Base-by-base conservation (phyloP, 1,140 invertebrate genomes). In the Heterodera carotae region DNA sequence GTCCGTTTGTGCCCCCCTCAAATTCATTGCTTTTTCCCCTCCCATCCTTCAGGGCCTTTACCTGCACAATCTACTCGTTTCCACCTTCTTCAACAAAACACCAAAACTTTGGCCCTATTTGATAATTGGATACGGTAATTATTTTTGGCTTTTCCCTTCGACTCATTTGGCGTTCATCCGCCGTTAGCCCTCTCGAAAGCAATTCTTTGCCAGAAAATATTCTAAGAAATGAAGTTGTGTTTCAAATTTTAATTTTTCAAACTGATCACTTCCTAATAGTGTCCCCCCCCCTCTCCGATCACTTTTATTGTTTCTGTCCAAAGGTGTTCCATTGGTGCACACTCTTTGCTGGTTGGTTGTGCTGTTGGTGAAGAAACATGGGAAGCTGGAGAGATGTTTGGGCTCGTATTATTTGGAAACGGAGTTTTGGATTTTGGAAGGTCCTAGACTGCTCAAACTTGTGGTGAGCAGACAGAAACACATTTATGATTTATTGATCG, bases 21-120 rank as follows among this genome's bases (percentile, higher is more conserved):
- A 29, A 33, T 69, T 69, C 29, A 69, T 31, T 48, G 2, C 18
- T 27, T 10, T 27, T 31, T 31, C n/a, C 8, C 39, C 27, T 31
- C n/a, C n/a, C 59, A 12, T n/a, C 25, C 6, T 62, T 34, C 27
- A 74, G 72, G 72, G 72, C 39, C 56, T 74, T 1, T 74, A 62
- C 64, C 72, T 74, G 1, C 72, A 74, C 29, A 94, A 94, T 84
- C 92, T 93, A 88, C 91, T 90, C 53, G 89, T 93, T 84, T 92
- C 94, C 1, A 92, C 92, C 0, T 92, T 93, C 0, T 93, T 95
- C 84, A 92, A 93, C 85, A 92, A 92, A 69, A 91, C 91, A 62
- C 91, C 92, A 4, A 91, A 92, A 77, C 91, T 93, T 53, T 88
- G 89, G 6, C 88, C 92, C 3, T 94, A 93, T 88, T 91, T 92